Conservation (phyloP, 1,140 invertebrate species). For the Drosophila insularis region DNA sequence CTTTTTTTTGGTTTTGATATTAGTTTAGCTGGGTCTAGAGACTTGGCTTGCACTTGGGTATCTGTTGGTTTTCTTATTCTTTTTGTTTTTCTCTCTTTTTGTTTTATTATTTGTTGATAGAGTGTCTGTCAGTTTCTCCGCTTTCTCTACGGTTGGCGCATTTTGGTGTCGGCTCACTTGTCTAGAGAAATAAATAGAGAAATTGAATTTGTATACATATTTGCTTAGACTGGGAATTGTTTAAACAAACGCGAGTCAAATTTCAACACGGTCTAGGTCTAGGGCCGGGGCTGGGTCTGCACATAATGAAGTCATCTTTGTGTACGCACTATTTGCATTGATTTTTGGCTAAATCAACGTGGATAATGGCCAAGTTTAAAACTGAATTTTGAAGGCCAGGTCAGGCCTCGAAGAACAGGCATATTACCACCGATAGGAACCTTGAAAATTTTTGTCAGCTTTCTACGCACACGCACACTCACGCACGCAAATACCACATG, state of each 20-base stretch:
- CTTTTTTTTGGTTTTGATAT: slow-evolving; percentile 1
- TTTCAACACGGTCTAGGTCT: slow-evolving; percentile 9
- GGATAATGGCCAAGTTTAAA: slow-evolving; percentile 7
- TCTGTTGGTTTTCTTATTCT: slow-evolving; percentile 13
- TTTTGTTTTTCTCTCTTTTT: slow-evolving; percentile 20
- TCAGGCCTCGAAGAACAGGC: slow-evolving; percentile 33
- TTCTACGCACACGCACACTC: slow-evolving; percentile 30
- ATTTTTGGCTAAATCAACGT: slow-evolving; percentile 26
- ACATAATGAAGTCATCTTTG: slow-evolving; percentile 49
- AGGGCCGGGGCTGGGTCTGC: background rate
- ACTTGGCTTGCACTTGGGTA: slow-evolving; percentile 9
- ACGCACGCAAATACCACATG: slow-evolving; percentile 31
- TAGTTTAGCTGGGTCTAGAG: background rate
- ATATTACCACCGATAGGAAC: slow-evolving; percentile 46
- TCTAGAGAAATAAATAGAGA: slow-evolving; percentile 16
- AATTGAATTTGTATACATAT: slow-evolving; percentile 7
- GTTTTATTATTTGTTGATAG: background rate
- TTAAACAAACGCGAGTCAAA: slow-evolving; percentile 5
- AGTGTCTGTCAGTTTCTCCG: slow-evolving; percentile 1
- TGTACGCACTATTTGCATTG: slow-evolving; percentile 16
- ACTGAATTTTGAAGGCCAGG: slow-evolving; percentile 25
- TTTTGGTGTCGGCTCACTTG: slow-evolving; percentile 2
- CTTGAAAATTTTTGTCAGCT: slow-evolving; percentile 59
- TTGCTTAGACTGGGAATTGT: slow-evolving; percentile 4
- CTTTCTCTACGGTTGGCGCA: slow-evolving; percentile 24